These are phyloP conservation scores for Teleogryllus occipitalis DNA, from an alignment of 1,140 invertebrate species.

Conservation along the genomic window DNA sequence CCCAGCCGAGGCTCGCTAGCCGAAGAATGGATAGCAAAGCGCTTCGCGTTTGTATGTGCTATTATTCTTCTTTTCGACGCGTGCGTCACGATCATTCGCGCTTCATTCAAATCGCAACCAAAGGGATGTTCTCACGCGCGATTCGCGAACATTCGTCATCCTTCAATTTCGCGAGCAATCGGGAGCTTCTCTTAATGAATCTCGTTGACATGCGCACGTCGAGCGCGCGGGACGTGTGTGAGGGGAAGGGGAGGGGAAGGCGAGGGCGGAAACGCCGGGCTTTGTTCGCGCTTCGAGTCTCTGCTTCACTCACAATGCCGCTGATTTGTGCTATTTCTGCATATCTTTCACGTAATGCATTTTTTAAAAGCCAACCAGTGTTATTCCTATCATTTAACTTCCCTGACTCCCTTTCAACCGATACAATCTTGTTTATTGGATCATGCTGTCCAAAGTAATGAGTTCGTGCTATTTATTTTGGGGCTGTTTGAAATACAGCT, in stretches of 20 bases:
- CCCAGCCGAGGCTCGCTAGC: neutral
- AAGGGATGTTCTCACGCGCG: neutral
- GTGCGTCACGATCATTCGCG: neutral
- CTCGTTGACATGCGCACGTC: neutral
- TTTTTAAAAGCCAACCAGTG: neutral
- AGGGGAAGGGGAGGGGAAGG: neutral
- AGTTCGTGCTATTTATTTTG: neutral
- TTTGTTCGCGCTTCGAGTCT: neutral
- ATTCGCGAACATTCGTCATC: neutral
- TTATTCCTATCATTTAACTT: conserved; percentile 6
- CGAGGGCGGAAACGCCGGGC: neutral
- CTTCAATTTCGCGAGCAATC: neutral
- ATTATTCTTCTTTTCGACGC: neutral
- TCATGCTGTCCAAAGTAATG: neutral
- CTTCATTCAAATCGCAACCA: neutral
- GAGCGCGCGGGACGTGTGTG: neutral
- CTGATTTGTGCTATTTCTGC: neutral
- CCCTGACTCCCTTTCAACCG: neutral
- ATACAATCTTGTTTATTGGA: conserved; percentile 1
- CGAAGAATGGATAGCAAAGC: neutral
- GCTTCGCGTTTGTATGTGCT: neutral
- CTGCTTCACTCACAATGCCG: neutral
- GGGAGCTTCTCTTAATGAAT: neutral
- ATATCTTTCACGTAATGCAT: conserved; percentile 1
- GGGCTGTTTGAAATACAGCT: neutral